Conservation (phyloP, 2,888 invertebrate genomes). For the Stegana nigrithorax region DNA sequence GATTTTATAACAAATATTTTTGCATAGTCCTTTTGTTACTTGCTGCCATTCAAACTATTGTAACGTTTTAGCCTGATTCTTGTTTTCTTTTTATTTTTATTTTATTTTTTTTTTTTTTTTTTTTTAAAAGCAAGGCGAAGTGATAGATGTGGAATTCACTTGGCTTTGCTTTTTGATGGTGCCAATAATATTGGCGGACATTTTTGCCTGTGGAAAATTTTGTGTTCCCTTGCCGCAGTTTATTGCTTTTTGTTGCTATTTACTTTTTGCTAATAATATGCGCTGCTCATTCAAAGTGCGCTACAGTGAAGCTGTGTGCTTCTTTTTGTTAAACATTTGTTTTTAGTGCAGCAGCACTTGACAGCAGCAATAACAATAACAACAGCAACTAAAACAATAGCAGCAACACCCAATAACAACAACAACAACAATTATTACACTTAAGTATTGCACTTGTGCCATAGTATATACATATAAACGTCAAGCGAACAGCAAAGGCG, state of each 20-base stretch:
- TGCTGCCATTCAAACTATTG: too few relatives aligned
- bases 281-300: neutral
- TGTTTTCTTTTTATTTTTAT: too few relatives aligned
- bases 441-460: too few relatives aligned
- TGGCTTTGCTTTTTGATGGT: neutral
- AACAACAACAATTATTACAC: neutral
- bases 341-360: neutral
- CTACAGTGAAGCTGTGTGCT: neutral
- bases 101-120: slow-evolving; percentile 1
- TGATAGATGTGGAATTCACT: neutral
- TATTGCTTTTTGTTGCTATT: neutral
- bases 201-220: neutral
- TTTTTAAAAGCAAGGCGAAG: neutral
- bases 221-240: neutral
- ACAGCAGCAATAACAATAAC: neutral
- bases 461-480: too few relatives aligned
- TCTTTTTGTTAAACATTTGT: neutral
- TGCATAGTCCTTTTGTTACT: too few relatives aligned
- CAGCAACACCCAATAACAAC: neutral
- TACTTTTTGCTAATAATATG: too few relatives aligned
- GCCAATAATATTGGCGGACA: neutral
- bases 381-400: neutral
- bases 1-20: too few relatives aligned
- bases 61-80: too few relatives aligned
- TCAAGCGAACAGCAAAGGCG: too few relatives aligned